phyloP scores from a whole-genome alignment of 2,113 vertebrate species.

The Oostethus manadensis region DNA sequence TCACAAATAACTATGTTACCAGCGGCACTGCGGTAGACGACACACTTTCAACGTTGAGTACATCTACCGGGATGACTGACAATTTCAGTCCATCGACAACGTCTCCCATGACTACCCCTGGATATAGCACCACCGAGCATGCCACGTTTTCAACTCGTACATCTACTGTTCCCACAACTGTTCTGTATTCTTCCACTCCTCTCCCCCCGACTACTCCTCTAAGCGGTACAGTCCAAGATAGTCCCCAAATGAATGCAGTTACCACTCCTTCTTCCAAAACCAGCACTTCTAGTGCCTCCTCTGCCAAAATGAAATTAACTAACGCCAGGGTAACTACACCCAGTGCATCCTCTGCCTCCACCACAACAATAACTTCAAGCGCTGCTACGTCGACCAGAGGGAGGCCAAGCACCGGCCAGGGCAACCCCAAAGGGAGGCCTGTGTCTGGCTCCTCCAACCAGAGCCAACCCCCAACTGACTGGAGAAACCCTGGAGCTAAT shows the following conservation, averaged over 20 bases:
- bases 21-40: constrained; percentile 7
- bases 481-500: constrained; percentile 70
- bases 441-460: constrained; percentile 37
- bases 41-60: constrained; percentile 8
- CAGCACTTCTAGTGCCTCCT: constrained; percentile 9
- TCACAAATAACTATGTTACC: constrained; percentile 8
- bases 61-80: constrained; percentile 10
- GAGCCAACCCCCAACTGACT: constrained; percentile 40
- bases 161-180: constrained; percentile 10
- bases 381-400: constrained; percentile 24
- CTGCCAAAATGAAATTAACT: constrained; percentile 7
- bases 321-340: constrained; percentile 2
- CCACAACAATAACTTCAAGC: constrained; percentile 18
- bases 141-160: constrained; percentile 14
- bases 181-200: constrained; percentile 1
- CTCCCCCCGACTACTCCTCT: background rate
- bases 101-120: constrained; percentile 14
- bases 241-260: background rate
- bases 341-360: constrained; percentile 8
- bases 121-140: constrained; percentile 10
- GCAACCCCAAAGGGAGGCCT: constrained; percentile 38
- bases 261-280: background rate
- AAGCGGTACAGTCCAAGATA: constrained; percentile 5
- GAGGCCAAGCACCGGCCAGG: constrained; percentile 12
- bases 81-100: constrained; percentile 8